Evolutionary conservation across 23 tunicate species (phyloP), one percentile per base, ranked within the genome.

Genomic region (Trididemnum miniatum): DNA sequence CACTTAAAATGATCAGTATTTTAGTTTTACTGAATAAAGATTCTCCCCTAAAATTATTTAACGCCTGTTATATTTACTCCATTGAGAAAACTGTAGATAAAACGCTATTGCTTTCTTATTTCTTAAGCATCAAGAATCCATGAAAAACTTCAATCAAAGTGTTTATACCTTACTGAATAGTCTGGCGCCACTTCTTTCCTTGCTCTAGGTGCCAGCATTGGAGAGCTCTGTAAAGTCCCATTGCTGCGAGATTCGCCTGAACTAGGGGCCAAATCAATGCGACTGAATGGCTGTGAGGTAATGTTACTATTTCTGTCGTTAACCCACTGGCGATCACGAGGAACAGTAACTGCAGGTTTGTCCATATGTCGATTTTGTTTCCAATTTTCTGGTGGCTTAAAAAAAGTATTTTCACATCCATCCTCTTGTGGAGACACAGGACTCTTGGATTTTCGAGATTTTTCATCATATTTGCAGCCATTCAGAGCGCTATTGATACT

Each of bases 181-280:
- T 91, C 89, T 4, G 97, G 90, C 7, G 84, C 89, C 31, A 85
- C 87, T 36, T 91, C 90, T 40, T 84, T 65, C 52, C 90, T 81
- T 1, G 87, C 82, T 24, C 80, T 76, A 2, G 97, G 87, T 20
- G 97, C 86, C 59, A 91, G 51, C 86, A 85, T 81, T 9, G 97
- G 97, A n/a, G 97, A 91, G 40, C 71, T 64, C 0, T 78, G 74
- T 26, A 39, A 27, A 0, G 39, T 26, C 20, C 73, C 81, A 27
- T 50, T 72, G 25, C 28, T 22, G 7, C 40, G 65, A 7, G 26
- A 28, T n/a, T 71, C 37, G 31, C 77, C 26, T 3, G 64, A 34
- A 64, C 32, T 27, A 1, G 97, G 90, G 0, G 97, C 87, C 1
- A 89, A 65, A 39, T 85, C 97, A 26, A 91, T 86, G 32, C 96